phyloP scores from a whole-genome alignment of 2,888 invertebrate species.

The Acleris holmiana region DNA sequence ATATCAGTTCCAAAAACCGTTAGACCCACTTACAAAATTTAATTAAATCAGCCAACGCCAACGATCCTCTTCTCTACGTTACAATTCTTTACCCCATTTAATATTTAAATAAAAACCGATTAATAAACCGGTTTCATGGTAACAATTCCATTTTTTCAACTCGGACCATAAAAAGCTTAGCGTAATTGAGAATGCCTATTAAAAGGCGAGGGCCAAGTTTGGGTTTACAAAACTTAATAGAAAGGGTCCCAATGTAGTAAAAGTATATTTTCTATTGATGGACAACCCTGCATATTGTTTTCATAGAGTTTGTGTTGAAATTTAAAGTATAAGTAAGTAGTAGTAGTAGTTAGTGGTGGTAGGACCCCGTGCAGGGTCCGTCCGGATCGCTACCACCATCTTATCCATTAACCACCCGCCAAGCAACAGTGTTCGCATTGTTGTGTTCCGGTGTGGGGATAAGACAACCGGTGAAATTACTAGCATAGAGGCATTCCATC shows the following conservation, averaged over 20 bases:
- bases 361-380: no score
- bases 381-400: no score
- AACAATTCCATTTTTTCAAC: conserved; percentile 8
- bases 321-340: no score
- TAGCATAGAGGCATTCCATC: no score
- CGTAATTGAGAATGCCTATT: conserved; percentile 6
- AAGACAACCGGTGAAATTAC: no score
- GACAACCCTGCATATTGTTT: conserved; percentile 7
- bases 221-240: conserved; percentile 13
- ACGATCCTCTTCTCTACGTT: not conserved
- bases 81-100: not conserved
- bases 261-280: conserved; percentile 16
- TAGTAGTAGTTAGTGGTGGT: no score
- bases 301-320: not conserved
- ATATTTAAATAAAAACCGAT: not conserved
- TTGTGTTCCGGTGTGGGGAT: no score
- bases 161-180: not conserved
- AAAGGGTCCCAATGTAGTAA: conserved; percentile 3
- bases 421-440: no score
- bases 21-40: no score
- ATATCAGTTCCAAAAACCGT: no score
- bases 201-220: not conserved
- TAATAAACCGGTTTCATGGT: not conserved
- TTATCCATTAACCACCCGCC: no score
- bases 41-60: no score